Evolutionary conservation across 2,797 vertebrate species (phyloP).

Genomic region (Scolopax bukidnonensis): DNA sequence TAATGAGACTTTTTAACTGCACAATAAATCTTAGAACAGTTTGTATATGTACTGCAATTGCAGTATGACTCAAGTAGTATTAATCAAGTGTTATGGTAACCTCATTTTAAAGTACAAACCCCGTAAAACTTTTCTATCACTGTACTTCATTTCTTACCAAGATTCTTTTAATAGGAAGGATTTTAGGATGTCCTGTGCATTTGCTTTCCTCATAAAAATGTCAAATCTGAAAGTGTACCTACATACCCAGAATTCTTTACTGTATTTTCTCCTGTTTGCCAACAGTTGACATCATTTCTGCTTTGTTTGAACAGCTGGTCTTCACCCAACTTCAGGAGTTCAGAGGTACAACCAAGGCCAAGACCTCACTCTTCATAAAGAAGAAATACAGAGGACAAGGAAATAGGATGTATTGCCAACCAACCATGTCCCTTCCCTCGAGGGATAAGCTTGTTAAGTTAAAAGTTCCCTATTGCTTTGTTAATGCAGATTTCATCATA

Average conservation of each 20-base stretch:
- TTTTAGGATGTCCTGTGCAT: background rate
- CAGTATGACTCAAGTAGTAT: slow-evolving; percentile 3
- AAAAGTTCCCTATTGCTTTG: background rate
- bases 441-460: background rate
- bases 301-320: slow-evolving; percentile 62
- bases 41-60: slow-evolving; percentile 12
- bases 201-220: slow-evolving; percentile 34
- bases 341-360: slow-evolving; percentile 1
- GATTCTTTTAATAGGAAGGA: slow-evolving; percentile 15
- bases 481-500: background rate
- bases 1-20: slow-evolving; percentile 53
- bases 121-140: background rate
- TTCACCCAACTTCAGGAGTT: background rate
- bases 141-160: background rate
- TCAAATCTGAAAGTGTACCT: background rate
- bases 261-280: background rate
- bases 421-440: background rate
- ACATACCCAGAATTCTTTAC: slow-evolving; percentile 39
- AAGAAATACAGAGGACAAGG: background rate
- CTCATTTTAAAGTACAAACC: background rate
- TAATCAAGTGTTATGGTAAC: slow-evolving; percentile 37
- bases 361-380: background rate
- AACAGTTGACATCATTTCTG: slow-evolving; percentile 45
- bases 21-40: slow-evolving; percentile 37
- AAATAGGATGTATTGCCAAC: background rate